Conservation (phyloP, 2,113 vertebrate genomes). For the Pimephales promelas region DNA sequence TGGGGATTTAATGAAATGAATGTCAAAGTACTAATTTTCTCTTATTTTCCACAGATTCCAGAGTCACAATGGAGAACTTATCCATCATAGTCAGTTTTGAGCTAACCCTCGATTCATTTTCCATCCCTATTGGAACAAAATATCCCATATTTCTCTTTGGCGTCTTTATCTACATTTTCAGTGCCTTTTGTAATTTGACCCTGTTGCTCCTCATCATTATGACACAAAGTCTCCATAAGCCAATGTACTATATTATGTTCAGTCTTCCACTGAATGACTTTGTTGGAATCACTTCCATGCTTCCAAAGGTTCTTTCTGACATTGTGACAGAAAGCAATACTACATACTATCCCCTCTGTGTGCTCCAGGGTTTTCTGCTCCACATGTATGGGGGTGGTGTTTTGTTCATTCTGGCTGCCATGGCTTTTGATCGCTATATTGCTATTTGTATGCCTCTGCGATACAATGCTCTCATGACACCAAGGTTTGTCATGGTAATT, state of each 20-base stretch:
- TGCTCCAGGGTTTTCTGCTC: slow-evolving; percentile 74
- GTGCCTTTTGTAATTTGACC: slow-evolving; percentile 69
- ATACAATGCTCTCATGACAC: slow-evolving; percentile 71
- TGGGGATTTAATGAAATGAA: neutral
- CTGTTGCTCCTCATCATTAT: slow-evolving; percentile 69
- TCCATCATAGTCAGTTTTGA: slow-evolving; percentile 59
- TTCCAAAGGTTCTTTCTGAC: slow-evolving; percentile 73
- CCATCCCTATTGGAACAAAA: slow-evolving; percentile 65
- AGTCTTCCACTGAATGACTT: slow-evolving; percentile 76
- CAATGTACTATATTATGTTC: slow-evolving; percentile 75
- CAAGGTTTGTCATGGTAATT: slow-evolving; percentile 56
- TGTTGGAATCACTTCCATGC: slow-evolving; percentile 71
- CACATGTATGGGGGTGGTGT: slow-evolving; percentile 74
- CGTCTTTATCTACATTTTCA: slow-evolving; percentile 65
- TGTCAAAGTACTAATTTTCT: neutral
- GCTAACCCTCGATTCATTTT: slow-evolving; percentile 67
- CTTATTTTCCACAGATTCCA: slow-evolving; percentile 14
- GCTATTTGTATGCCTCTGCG: slow-evolving; percentile 75
- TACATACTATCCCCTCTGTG: slow-evolving; percentile 69
- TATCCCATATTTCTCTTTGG: slow-evolving; percentile 72
- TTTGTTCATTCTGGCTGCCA: slow-evolving; percentile 74
- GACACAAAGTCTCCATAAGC: slow-evolving; percentile 73
- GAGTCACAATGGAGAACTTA: slow-evolving; percentile 64
- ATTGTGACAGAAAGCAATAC: slow-evolving; percentile 67
- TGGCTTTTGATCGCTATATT: slow-evolving; percentile 77